A percentile compares a stretch with the other conserved stretches of the same genome.
Conservation (phyloP, 2,888 invertebrate genomes). For the Uropetala carovei region DNA sequence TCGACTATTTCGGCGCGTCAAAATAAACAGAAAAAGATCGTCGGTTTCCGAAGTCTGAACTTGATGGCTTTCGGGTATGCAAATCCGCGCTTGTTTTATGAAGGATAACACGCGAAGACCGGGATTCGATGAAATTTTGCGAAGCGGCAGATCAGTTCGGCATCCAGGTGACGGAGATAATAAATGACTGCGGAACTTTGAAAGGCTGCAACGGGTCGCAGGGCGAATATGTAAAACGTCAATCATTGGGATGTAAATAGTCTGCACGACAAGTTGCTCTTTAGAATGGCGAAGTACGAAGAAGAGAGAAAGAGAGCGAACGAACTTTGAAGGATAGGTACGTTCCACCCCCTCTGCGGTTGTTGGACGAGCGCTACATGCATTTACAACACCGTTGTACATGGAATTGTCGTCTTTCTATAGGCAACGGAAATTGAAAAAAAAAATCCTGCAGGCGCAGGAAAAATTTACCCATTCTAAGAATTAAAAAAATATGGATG, state of each 20-base stretch:
- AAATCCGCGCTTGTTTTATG: not conserved
- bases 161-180: not conserved
- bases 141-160: not conserved
- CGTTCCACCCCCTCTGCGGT: not conserved
- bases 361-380: not conserved
- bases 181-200: not conserved
- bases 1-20: not conserved
- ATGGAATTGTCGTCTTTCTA: not conserved
- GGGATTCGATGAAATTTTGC: not conserved
- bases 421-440: not conserved
- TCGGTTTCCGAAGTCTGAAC: not conserved
- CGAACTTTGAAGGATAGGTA: not conserved
- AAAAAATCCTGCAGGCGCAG: not conserved
- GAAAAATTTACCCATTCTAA: not conserved
- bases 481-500: no score
- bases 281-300: not conserved
- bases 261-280: not conserved
- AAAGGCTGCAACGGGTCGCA: not conserved
- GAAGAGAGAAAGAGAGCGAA: not conserved
- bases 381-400: not conserved
- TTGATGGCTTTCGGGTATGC: not conserved
- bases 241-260: not conserved
- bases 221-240: not conserved
- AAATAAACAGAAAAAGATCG: not conserved
- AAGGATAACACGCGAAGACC: not conserved